Evolutionary conservation across 2,113 vertebrate species (phyloP), one percentile per base, ranked within the genome.

Genomic region (Callospermophilus lateralis): DNA sequence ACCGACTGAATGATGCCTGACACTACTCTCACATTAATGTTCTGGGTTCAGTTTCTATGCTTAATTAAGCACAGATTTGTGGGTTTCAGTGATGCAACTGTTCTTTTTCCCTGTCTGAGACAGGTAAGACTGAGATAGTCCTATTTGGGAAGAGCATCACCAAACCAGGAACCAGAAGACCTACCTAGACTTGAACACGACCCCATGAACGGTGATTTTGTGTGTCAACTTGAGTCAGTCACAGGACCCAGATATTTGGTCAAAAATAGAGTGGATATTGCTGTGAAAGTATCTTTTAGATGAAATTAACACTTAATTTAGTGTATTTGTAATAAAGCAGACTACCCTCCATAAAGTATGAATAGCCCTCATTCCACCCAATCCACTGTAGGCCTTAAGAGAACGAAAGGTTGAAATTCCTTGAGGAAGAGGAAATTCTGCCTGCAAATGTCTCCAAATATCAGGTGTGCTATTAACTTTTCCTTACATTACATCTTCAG

Each of bases 231-330:
- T 94, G 84, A 30, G 30, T 79, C 85, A 45, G 17, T 22, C 34
- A 74, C 19, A 17, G 3, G 51, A 55, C 16, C 16, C 16, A 79
- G 8, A 61, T 42, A 84, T 70, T 37, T 92, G 70, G 51, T 84
- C 70, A 84, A 89, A 76, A 55, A 10, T 28, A 65, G 42, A 63
- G 39, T 63, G 39, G n/a, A 34, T 84, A 28, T 51, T 67, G 45
- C 12, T 37, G 19, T 34, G n/a, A 76, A 81, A 17, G 11, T 42
- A 16, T 42, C 39, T 67, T 67, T 28, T 53, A 45, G 39, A 51
- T 58, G 22, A 92, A 45, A 79, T 94, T 73, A 73, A 88, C 61
- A 93, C 61, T 94, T 84, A 30, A 78, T 39, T 92, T 39, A 51
- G 28, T 74, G 37, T 61, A 61, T 28, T 89, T 58, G n/a, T 48